Percentiles rank a stretch among this genome's conserved stretches.
Conservation (phyloP, 1,140 invertebrate genomes). For the Octopus sinensis region DNA sequence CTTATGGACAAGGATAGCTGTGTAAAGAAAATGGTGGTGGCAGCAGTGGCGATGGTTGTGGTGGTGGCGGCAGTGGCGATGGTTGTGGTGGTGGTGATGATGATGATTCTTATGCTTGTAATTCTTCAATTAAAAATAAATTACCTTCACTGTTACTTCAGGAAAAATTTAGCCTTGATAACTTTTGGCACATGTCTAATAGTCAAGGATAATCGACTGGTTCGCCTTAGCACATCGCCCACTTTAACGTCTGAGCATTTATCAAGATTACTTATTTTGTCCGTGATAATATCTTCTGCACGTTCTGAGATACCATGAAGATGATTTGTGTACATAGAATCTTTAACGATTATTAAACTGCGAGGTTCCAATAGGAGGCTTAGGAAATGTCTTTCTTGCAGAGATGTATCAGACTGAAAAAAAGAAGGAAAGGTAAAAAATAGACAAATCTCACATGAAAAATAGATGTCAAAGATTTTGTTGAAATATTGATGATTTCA, state of each 20-base stretch:
- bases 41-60: too few species aligned
- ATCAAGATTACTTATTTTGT: conserved; percentile 68
- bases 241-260: conserved; percentile 30
- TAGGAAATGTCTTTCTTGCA: conserved; percentile 54
- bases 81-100: too few species aligned
- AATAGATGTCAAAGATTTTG: too few species aligned
- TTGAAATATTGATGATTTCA: too few species aligned
- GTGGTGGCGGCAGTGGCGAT: too few species aligned
- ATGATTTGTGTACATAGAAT: conserved; percentile 79
- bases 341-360: conserved; percentile 82
- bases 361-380: conserved; percentile 78
- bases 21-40: too few species aligned
- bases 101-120: too few species aligned
- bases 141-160: conserved; percentile 19
- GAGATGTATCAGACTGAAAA: conserved; percentile 31
- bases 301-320: conserved; percentile 86
- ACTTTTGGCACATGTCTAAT: conserved; percentile 91
- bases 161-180: conserved; percentile 64
- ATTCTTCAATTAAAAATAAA: too few species aligned
- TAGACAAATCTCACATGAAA: background rate
- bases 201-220: conserved; percentile 83
- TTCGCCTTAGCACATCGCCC: conserved; percentile 62
- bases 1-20: too few species aligned
- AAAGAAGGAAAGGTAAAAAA: background rate
- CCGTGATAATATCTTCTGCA: conserved; percentile 68